Conservation (phyloP, 2,888 invertebrate species). For the Meteorus cinctellus region DNA sequence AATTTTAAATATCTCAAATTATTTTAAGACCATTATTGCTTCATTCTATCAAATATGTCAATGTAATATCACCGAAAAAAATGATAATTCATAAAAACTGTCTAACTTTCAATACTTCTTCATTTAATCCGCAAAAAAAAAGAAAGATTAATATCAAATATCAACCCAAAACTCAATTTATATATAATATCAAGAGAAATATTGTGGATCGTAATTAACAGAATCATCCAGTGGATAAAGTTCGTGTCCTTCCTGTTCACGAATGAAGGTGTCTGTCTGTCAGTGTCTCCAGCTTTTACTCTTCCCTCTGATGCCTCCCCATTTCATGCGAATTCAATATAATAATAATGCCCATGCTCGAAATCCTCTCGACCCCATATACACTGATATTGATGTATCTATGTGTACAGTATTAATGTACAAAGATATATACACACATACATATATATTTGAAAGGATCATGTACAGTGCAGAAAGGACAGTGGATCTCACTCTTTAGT, state of each 20-base stretch:
- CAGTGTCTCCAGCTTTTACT: slow-evolving; percentile 27
- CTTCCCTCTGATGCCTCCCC: slow-evolving; percentile 56
- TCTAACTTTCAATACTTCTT: too few species aligned
- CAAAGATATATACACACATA: background rate
- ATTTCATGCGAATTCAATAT: slow-evolving; percentile 65
- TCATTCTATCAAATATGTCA: too few species aligned
- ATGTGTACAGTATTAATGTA: background rate
- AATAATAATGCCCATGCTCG: slow-evolving; percentile 59
- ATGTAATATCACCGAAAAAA: too few species aligned
- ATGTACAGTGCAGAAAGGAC: slow-evolving; percentile 31
- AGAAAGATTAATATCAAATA: background rate
- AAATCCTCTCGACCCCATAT: slow-evolving; percentile 12
- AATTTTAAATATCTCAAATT: too few species aligned
- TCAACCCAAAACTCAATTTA: background rate
- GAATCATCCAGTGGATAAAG: slow-evolving; percentile 28
- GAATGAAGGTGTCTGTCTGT: slow-evolving; percentile 28
- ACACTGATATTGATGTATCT: too few species aligned
- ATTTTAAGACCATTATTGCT: too few species aligned
- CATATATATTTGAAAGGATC: background rate
- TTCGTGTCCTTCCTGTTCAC: slow-evolving; percentile 37
- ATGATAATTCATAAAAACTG: too few species aligned
- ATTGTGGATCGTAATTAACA: slow-evolving; percentile 35
- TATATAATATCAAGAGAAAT: background rate
- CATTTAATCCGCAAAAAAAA: too few species aligned
- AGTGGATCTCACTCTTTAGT: slow-evolving; percentile 54